A percentile compares a stretch with the other conserved stretches of the same genome.
Conservation (phyloP, 92 coral and sea anemone genomes). For the Siderastrea siderea region DNA sequence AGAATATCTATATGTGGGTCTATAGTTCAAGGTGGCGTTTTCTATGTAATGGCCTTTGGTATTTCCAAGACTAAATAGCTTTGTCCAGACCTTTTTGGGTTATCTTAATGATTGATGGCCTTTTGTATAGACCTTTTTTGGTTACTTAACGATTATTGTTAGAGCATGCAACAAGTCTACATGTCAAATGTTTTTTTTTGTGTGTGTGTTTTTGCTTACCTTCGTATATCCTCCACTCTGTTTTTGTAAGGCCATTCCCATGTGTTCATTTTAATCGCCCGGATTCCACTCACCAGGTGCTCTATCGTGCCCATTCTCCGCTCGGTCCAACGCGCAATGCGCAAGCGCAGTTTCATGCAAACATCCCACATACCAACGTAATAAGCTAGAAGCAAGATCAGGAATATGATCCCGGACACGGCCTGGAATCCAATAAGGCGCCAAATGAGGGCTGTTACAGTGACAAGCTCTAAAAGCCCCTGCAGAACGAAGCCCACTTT, state of each 20-base stretch:
- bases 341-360: slow-evolving; percentile 77
- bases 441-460: slow-evolving; percentile 86
- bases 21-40: too few relatives aligned
- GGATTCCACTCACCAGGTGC: slow-evolving; percentile 73
- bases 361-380: slow-evolving; percentile 93
- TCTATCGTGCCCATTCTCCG: slow-evolving; percentile 74
- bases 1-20: too few relatives aligned
- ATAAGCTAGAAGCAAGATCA: slow-evolving; percentile 79
- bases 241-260: slow-evolving; percentile 88
- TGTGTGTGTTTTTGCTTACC: neutral
- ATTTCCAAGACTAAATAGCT: too few relatives aligned
- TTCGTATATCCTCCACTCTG: slow-evolving; percentile 66
- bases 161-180: too few relatives aligned
- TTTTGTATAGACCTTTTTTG: too few relatives aligned
- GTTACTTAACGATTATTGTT: too few relatives aligned
- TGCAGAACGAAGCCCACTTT: slow-evolving; percentile 81
- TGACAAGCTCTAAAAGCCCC: slow-evolving; percentile 74
- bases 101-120: too few relatives aligned
- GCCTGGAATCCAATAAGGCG: slow-evolving; percentile 90
- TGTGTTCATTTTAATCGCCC: slow-evolving; percentile 87
- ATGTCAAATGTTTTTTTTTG: too few relatives aligned
- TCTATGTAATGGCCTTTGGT: too few relatives aligned
- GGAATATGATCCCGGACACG: slow-evolving; percentile 79
- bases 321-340: slow-evolving; percentile 77
- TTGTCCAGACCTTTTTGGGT: too few relatives aligned